Base-by-base conservation (phyloP, 2,888 invertebrate species). In the Ichneumon xanthorius region DNA sequence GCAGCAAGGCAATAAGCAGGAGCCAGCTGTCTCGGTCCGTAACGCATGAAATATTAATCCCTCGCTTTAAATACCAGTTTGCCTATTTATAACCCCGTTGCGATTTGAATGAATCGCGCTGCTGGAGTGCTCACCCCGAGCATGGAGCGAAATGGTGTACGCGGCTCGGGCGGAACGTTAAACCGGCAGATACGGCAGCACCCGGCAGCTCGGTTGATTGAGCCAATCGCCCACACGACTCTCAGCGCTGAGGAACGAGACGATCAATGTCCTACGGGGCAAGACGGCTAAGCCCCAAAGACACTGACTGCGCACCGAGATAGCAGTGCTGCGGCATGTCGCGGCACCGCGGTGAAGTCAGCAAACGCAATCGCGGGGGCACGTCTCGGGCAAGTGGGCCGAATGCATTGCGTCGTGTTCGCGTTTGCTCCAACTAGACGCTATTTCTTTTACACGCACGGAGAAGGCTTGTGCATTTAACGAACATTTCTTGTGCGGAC, bases 1-100 rank as follows among this genome's bases (percentile, higher is more conserved):
- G 83, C 83, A 75, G 75, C 65, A 40, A 19, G 33, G 58, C 73
- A 63, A 40, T 40, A 40, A 73, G 40, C 58, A 61, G 55, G 65
- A 70, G 55, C 55, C 81, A 82, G 78, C 85, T 79, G 78, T 85
- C 78, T 63, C 85, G 83, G 30, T 75, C 70, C 72, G 72, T 82
- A 82, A 86, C 58, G 81, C 81, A 83, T 87, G 80, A 86, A 85
- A 86, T 87, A 88, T 87, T 85, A 86, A 88, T 89, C 84, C 73
- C 82, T 77, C 82, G 37, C 77, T 84, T 84, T 85, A 86, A 89
- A 86, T 87, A 86, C 86, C 86, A 86, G 89, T 88, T 88, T 86
- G 86, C 86, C 90, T 90, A 90, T 90, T 90, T 90, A 90, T 90
- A 90, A 88, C 88, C 86, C 81, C 79, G 73, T 82, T 81, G 86